Evolutionary conservation across 37 sponge, comb jelly and placozoan species (phyloP), one percentile per base, ranked within the genome.

Genomic region (Geodia barretti): DNA sequence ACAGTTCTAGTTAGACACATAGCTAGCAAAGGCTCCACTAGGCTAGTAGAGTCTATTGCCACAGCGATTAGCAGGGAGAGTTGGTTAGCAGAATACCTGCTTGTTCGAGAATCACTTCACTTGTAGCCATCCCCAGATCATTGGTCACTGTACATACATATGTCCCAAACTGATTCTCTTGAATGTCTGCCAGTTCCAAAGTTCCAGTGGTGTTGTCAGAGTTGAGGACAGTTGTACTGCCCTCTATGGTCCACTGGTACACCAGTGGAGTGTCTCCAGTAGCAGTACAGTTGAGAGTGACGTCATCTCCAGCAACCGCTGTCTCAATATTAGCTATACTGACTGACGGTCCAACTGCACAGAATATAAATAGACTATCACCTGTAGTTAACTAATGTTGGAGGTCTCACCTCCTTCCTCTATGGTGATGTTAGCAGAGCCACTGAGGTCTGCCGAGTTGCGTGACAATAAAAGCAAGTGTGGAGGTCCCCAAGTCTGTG

Each of bases 201-300:
- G 54, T 47, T n/a, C n/a, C n/a, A n/a, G n/a, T n/a, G n/a, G n/a
- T n/a, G 11, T 17, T 47, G 14, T 47, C 54, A 47, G 54, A 17
- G 14, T 14, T 47, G 54, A 47, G 54, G 14, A 47, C 14, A 47
- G 54, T 14, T 17, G 54, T 47, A 47, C 54, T 47, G 54, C 14
- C 54, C 54, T 47, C 11, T 47, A 47, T 47, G 14, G 54, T 47
- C 89, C 88, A 89, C 20, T 60, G 35, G 36, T 84, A 65, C 43
- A 42, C 54, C 17, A 84, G 84, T 21, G 74, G 66, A 58, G 89
- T 83, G 43, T 65, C 62, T 68, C 89, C 84, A 65, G 60, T 59
- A 54, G 79, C 84, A 40, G 71, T 59, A 41, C 89, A 89, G n/a
- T 36, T 64, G 8, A 89, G 42, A 41, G 41, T 54, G 39, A 74